These are phyloP conservation scores for Hyperoodon ampullatus DNA, from an alignment of 2,113 vertebrate species.

Conservation along the genomic window DNA sequence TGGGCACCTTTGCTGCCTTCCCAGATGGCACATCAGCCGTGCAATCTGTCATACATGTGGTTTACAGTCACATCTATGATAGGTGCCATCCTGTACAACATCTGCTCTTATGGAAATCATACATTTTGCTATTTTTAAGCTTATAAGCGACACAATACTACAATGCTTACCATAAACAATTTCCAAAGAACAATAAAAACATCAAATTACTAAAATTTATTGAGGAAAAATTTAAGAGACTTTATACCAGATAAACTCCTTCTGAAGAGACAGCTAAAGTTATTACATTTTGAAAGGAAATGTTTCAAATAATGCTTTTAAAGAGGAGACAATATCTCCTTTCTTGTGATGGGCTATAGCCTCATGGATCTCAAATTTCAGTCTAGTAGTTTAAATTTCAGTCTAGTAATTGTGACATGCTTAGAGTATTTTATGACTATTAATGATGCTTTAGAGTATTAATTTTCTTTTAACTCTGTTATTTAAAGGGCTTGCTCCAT, in stretches of 20 bases:
- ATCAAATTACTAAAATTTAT: not conserved
- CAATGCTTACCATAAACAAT: not conserved
- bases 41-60: not conserved
- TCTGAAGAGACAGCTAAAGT: not conserved
- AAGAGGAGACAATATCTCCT: not conserved
- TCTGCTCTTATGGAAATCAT: not conserved
- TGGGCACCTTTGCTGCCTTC: not conserved
- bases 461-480: slow-evolving; percentile 17
- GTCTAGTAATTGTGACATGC: not conserved
- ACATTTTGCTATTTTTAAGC: not conserved
- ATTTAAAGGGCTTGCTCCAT: not conserved
- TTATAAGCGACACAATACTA: not conserved
- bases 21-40: no score
- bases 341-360: not conserved
- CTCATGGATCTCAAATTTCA: not conserved
- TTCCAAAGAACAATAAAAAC: not conserved
- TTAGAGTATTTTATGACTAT: slow-evolving; percentile 5
- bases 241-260: not conserved
- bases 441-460: not conserved
- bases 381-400: slow-evolving; percentile 4
- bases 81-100: no score
- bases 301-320: not conserved
- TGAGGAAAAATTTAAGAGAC: not conserved
- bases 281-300: not conserved
- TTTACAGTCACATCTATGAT: not conserved